phyloP scores from a whole-genome alignment of 2,113 vertebrate species.

The Indicator indicator region DNA sequence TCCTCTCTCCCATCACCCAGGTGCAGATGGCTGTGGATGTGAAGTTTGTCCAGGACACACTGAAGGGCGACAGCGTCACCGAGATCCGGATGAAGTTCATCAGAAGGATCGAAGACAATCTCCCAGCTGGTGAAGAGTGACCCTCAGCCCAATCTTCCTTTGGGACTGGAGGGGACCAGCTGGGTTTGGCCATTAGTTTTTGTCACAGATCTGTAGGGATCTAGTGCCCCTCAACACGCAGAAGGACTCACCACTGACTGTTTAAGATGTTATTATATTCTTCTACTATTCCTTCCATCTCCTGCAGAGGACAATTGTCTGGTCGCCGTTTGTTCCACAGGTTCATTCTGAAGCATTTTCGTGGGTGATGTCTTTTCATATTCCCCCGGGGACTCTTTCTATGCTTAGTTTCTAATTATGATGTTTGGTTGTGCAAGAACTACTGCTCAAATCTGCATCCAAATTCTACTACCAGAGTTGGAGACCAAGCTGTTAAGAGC shows the following conservation, averaged over 20 bases:
- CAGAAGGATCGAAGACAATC: constrained; percentile 96
- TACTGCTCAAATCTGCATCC: not conserved
- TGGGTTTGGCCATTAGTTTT: not conserved
- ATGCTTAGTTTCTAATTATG: not conserved
- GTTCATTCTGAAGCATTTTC: constrained; percentile 60
- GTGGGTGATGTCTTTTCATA: constrained; percentile 5
- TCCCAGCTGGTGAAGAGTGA: constrained; percentile 97
- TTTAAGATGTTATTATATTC: constrained; percentile 50
- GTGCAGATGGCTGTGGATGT: constrained; percentile 99
- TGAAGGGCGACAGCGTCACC: constrained; percentile 94
- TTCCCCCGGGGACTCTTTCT: constrained; percentile 16
- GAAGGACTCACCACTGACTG: constrained; percentile 70
- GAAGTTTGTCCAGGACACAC: constrained; percentile 92
- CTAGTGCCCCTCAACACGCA: not conserved
- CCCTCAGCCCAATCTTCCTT: not conserved
- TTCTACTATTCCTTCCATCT: constrained; percentile 59
- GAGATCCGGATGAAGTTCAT: constrained; percentile 99
- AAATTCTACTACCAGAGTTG: not conserved
- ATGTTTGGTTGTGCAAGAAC: not conserved
- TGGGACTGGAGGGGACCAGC: constrained; percentile 28
- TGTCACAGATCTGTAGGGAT: not conserved
- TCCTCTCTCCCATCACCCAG: constrained; percentile 67
- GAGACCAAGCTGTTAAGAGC: not conserved
- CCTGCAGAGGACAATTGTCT: constrained; percentile 41
- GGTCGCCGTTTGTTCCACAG: constrained; percentile 43